Conservation (phyloP, 2,113 vertebrate species). For the Zapus hudsonius region DNA sequence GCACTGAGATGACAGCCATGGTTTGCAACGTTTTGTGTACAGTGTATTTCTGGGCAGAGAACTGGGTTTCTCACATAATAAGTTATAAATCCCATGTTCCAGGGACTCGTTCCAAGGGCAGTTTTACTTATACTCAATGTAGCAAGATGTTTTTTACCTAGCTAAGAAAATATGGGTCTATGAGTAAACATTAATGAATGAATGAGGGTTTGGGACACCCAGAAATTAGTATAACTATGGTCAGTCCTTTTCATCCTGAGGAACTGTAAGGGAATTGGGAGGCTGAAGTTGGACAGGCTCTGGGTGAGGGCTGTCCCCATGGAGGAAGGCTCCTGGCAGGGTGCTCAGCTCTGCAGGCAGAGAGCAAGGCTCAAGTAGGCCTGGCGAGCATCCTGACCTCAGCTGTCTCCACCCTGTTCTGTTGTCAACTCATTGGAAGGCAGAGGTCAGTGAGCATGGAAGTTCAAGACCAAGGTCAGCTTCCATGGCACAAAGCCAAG, state of each 20-base stretch:
- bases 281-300: not conserved
- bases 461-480: not conserved
- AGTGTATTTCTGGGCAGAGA: not conserved
- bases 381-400: not conserved
- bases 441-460: not conserved
- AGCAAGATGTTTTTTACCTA: not conserved
- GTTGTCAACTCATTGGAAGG: not conserved
- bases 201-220: not conserved
- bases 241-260: not conserved
- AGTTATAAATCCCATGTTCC: not conserved
- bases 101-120: not conserved
- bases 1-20: not conserved
- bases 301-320: not conserved
- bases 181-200: not conserved
- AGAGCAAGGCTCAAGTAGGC: no score
- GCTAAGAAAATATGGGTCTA: not conserved
- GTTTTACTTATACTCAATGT: not conserved
- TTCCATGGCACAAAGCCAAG: not conserved
- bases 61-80: not conserved
- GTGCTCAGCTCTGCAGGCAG: not conserved
- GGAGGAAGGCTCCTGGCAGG: accelerated
- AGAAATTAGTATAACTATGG: not conserved
- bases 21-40: not conserved
- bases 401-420: not conserved
- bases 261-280: not conserved